Conservation (phyloP, 92 coral and sea anemone genomes). For the Epizoanthus illoricatus region DNA sequence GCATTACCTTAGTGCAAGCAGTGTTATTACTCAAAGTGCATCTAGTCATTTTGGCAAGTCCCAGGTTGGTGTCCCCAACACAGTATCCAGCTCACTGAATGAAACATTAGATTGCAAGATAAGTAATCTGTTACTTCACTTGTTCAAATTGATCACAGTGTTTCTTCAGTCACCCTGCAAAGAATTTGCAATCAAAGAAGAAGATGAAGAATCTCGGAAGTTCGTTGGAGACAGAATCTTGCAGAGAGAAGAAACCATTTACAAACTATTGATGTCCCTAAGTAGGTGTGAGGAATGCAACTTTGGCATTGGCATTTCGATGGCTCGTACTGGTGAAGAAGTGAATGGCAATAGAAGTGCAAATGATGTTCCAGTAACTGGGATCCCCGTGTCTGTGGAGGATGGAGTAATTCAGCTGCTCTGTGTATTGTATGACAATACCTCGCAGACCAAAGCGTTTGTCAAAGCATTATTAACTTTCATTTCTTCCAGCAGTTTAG, state of each 20-base stretch:
- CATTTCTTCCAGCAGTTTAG: conserved; percentile 33
- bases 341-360: conserved; percentile 40
- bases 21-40: conserved; percentile 18
- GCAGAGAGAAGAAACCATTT: conserved; percentile 47
- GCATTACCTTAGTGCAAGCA: conserved; percentile 18
- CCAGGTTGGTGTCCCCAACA: conserved; percentile 8
- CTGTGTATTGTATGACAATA: conserved; percentile 63
- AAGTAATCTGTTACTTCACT: conserved; percentile 9
- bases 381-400: conserved; percentile 77
- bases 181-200: background rate
- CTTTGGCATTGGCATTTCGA: conserved; percentile 40
- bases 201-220: conserved; percentile 32
- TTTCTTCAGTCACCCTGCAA: conserved; percentile 11
- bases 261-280: conserved; percentile 73
- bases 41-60: conserved; percentile 33
- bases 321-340: conserved; percentile 44
- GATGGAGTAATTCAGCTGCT: conserved; percentile 84
- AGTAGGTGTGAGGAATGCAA: conserved; percentile 67
- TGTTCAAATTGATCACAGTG: conserved; percentile 11
- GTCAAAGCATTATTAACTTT: conserved; percentile 45
- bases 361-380: conserved; percentile 47
- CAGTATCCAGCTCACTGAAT: conserved; percentile 34
- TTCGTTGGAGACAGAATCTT: conserved; percentile 49
- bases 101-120: conserved; percentile 28
- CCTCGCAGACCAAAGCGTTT: conserved; percentile 49